Conservation (phyloP, 2,797 vertebrate genomes). For the Falco berigora region DNA sequence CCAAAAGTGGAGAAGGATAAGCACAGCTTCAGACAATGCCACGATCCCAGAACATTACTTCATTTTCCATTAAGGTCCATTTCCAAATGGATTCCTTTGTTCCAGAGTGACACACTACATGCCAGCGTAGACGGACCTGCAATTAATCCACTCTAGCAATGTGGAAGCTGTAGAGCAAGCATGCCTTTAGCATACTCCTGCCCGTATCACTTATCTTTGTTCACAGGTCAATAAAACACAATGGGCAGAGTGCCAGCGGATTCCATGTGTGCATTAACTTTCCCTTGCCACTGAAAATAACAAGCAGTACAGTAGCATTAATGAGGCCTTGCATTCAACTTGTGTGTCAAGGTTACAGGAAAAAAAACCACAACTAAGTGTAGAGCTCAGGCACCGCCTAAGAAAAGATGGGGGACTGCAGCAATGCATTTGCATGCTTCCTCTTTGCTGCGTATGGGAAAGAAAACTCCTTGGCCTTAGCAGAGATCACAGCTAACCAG, state of each 20-base stretch:
- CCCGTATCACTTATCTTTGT: background rate
- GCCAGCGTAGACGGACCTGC: background rate
- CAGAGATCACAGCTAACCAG: background rate
- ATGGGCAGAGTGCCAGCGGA: background rate
- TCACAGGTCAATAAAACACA: background rate
- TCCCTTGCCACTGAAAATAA: background rate
- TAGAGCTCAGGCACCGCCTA: background rate
- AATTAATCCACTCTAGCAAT: background rate
- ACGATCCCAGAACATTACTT: background rate
- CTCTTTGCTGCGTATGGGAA: background rate
- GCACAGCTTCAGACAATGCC: slow-evolving; percentile 40
- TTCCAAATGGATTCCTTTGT: background rate
- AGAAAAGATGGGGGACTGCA: background rate
- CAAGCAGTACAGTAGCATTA: background rate
- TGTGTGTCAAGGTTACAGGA: background rate
- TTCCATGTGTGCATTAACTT: background rate
- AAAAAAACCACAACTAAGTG: background rate
- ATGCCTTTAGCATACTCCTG: background rate
- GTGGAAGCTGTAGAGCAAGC: background rate
- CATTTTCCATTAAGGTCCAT: slow-evolving; percentile 5
- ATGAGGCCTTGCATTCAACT: background rate
- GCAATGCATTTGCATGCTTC: background rate
- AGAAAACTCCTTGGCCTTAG: background rate
- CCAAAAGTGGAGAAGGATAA: slow-evolving; percentile 35
- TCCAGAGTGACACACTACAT: background rate